Conservation (phyloP, 2,797 vertebrate genomes). For the Rhynchonycteris naso region DNA sequence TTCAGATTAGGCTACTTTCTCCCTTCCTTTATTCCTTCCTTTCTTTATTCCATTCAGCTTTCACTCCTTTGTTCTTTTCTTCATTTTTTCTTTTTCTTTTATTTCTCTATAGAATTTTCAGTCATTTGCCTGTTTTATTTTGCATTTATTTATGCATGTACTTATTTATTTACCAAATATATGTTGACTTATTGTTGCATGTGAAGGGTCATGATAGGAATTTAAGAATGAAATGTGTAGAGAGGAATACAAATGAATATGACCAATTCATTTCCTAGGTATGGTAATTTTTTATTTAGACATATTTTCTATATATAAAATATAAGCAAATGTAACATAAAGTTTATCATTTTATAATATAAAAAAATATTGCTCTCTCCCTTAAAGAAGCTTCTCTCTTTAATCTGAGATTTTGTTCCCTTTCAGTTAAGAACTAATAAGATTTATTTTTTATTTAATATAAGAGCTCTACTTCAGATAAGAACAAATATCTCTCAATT, state of each 20-base stretch:
- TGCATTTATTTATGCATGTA: background rate
- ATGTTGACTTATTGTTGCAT: background rate
- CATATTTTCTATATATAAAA: background rate
- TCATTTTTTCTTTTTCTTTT: background rate
- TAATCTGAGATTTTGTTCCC: background rate
- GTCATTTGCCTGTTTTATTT: background rate
- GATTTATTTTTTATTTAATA: background rate
- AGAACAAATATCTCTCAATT: background rate
- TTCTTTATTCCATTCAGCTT: no score
- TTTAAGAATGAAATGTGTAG: background rate
- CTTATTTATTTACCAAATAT: conserved; percentile 21
- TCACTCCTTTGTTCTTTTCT: background rate
- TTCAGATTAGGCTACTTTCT: background rate
- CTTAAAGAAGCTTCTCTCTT: background rate
- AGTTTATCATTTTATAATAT: background rate
- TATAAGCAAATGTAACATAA: background rate
- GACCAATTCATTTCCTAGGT: background rate
- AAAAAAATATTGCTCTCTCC: background rate
- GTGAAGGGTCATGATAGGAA: background rate
- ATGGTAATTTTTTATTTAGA: background rate
- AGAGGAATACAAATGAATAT: background rate
- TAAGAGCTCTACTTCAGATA: background rate
- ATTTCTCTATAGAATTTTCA: background rate
- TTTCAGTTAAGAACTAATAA: background rate
- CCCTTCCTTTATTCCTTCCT: background rate